A percentile compares a stretch with the other conserved stretches of the same genome.
Evolutionary conservation across 2,888 invertebrate species (phyloP).

Genomic region (Argynnis bischoffii): DNA sequence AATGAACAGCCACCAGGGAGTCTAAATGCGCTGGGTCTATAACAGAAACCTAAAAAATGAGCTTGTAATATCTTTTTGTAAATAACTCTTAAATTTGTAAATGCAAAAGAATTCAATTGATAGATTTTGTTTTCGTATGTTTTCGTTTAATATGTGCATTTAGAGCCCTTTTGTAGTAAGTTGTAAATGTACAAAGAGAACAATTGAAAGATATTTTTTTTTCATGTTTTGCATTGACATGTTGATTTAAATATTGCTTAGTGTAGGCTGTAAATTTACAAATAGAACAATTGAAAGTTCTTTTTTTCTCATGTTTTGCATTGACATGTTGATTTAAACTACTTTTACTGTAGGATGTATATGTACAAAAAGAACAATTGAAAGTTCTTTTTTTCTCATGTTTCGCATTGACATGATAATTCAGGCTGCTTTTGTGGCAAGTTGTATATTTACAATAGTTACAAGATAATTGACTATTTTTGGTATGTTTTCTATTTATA

Average conservation of each 20-base stretch:
- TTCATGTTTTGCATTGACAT: conserved; percentile 1
- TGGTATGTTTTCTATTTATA: neutral
- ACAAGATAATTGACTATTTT: too few species aligned
- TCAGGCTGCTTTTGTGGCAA: neutral
- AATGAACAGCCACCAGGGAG: too few species aligned
- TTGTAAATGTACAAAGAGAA: neutral
- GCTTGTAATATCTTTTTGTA: too few species aligned
- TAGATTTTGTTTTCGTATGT: neutral
- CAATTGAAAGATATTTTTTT: neutral
- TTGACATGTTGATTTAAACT: neutral
- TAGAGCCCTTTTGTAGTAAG: neutral
- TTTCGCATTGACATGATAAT: neutral
- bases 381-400: neutral
- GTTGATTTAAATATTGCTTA: neutral
- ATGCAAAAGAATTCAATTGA: too few species aligned
- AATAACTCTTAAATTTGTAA: too few species aligned
- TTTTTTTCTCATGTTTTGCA: neutral
- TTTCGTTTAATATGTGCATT: neutral
- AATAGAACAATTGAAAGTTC: neutral
- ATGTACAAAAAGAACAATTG: neutral
- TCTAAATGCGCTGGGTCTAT: too few species aligned
- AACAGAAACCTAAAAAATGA: too few species aligned
- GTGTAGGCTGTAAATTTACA: neutral
- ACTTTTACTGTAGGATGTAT: neutral
- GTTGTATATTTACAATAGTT: too few species aligned